These are phyloP conservation scores for Helogale parvula DNA, from an alignment of 2,113 vertebrate genomes.

Conservation along the genomic window DNA sequence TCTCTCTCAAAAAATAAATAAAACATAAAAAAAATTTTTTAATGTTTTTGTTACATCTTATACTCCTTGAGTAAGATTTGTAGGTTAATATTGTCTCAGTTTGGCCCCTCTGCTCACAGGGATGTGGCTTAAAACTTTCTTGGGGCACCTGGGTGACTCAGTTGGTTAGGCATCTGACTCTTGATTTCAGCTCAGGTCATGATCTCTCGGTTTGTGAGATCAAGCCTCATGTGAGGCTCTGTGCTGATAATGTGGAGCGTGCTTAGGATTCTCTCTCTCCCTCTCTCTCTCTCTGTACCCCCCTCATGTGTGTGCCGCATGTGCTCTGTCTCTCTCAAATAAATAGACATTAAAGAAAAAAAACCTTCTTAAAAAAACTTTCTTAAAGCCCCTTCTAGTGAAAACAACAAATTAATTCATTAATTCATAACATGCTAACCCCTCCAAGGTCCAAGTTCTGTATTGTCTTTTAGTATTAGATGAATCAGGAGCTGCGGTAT, in stretches of 20 bases:
- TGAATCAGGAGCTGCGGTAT: not conserved
- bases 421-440: not conserved
- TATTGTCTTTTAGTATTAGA: not conserved
- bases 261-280: too few species aligned
- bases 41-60: not conserved
- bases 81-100: not conserved
- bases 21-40: too few species aligned
- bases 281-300: too few species aligned
- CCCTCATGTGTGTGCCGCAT: too few species aligned
- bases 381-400: conserved; percentile 64
- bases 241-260: too few species aligned
- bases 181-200: too few species aligned
- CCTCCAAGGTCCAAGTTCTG: not conserved
- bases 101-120: not conserved
- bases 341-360: too few species aligned
- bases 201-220: too few species aligned
- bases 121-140: conserved; percentile 16
- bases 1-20: too few species aligned
- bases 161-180: too few species aligned
- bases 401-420: conserved; percentile 41
- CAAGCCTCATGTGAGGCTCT: too few species aligned
- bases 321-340: too few species aligned
- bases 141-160: not conserved
- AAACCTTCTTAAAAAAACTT: not conserved
- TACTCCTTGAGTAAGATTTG: not conserved